A percentile compares a stretch with the other conserved stretches of the same genome.
phyloP scores from a whole-genome alignment of 2,888 invertebrate species.

The Caenorhabditis angaria region DNA sequence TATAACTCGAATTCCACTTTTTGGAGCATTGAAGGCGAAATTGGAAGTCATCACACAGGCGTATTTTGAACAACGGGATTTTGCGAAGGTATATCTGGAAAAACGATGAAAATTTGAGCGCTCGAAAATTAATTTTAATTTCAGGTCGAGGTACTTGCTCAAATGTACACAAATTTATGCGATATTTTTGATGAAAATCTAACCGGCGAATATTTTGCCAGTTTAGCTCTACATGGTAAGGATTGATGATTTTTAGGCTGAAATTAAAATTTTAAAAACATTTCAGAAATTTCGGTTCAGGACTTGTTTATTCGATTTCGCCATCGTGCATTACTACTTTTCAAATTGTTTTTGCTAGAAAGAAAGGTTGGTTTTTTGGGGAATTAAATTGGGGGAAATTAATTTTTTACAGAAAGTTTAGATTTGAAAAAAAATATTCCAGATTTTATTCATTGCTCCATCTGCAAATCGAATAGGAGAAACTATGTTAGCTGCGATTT shows the following conservation, averaged over 20 bases:
- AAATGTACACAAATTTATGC: slow-evolving; percentile 90
- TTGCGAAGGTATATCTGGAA: slow-evolving; percentile 74
- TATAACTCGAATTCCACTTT: slow-evolving; percentile 82
- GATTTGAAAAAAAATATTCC: slow-evolving; percentile 74
- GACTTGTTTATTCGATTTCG: slow-evolving; percentile 86
- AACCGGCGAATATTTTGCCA: slow-evolving; percentile 31
- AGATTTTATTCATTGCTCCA: slow-evolving; percentile 86
- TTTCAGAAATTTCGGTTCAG: slow-evolving; percentile 83
- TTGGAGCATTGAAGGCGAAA: slow-evolving; percentile 89
- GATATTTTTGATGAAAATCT: slow-evolving; percentile 78
- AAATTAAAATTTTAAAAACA: too few species aligned
- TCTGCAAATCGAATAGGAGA: slow-evolving; percentile 83
- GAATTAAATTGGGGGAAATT: slow-evolving; percentile 42
- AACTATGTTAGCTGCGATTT: slow-evolving; percentile 86
- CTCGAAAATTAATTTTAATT: slow-evolving; percentile 1
- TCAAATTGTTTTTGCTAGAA: slow-evolving; percentile 89
- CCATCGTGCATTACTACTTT: slow-evolving; percentile 89
- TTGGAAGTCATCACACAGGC: slow-evolving; percentile 94
- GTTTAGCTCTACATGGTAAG: slow-evolving; percentile 32
- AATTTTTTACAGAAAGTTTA: neutral
- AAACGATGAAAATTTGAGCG: too few species aligned
- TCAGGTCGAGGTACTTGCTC: slow-evolving; percentile 78
- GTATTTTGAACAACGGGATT: slow-evolving; percentile 85
- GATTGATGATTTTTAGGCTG: neutral
- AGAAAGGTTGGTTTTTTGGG: slow-evolving; percentile 74